Percentiles rank a stretch among this genome's conserved stretches.
Conservation (phyloP, 2,888 invertebrate genomes). For the Malachius bipustulatus region DNA sequence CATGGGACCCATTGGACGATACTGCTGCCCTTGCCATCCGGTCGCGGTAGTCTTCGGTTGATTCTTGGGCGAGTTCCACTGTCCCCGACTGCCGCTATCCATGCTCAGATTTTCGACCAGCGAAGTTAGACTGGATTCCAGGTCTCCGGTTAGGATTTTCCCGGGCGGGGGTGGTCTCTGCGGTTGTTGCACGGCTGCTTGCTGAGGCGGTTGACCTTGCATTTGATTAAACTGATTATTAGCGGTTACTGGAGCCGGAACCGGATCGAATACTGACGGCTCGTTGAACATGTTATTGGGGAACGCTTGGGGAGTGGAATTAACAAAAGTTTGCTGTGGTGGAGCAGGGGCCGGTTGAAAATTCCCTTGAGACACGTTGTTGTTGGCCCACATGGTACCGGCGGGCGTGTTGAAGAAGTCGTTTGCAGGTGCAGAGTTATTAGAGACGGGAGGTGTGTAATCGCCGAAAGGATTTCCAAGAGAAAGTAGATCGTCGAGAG, state of each 20-base stretch:
- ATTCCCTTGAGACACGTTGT: conserved; percentile 27
- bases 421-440: conserved; percentile 23
- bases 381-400: too few relatives aligned
- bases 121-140: conserved; percentile 87
- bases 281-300: conserved; percentile 42
- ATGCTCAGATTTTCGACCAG: conserved; percentile 88
- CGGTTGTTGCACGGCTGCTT: conserved; percentile 39
- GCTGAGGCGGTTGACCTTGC: conserved; percentile 38
- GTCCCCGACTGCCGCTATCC: conserved; percentile 46
- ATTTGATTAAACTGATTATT: conserved; percentile 21
- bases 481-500: conserved; percentile 73
- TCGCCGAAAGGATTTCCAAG: conserved; percentile 83
- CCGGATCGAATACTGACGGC: conserved; percentile 44
- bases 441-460: conserved; percentile 37
- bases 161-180: conserved; percentile 30
- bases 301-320: conserved; percentile 14
- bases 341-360: conserved; percentile 17
- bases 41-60: conserved; percentile 68
- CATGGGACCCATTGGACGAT: conserved; percentile 56
- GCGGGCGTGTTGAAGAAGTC: conserved; percentile 24
- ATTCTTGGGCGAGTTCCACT: conserved; percentile 69
- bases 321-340: conserved; percentile 6
- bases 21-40: conserved; percentile 76
- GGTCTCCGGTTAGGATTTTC: conserved; percentile 76
- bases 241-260: conserved; percentile 48